phyloP scores from a whole-genome alignment of 2,888 invertebrate genomes.

The Aproaerema taeniolella region DNA sequence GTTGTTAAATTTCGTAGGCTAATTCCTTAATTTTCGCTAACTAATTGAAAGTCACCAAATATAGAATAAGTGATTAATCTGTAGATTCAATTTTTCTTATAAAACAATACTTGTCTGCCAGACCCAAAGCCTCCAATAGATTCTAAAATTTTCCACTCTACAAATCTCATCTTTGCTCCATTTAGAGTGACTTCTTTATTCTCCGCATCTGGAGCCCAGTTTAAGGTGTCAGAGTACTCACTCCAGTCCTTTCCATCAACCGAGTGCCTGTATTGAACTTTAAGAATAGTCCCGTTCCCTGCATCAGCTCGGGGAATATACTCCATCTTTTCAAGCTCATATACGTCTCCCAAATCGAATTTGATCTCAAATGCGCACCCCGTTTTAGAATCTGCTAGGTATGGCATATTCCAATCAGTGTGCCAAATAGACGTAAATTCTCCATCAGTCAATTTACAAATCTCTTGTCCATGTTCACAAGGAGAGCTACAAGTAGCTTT shows the following conservation, averaged over 20 bases:
- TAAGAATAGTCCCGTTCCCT: slow-evolving; percentile 21
- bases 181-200: slow-evolving; percentile 12
- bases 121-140: slow-evolving; percentile 15
- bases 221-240: slow-evolving; percentile 10
- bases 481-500: slow-evolving; percentile 39
- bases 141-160: slow-evolving; percentile 11
- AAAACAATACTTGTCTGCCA: slow-evolving; percentile 16
- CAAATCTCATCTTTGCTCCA: slow-evolving; percentile 11
- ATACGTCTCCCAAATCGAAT: slow-evolving; percentile 37
- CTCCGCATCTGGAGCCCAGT: slow-evolving; percentile 15
- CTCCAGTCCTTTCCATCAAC: slow-evolving; percentile 18
- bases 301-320: slow-evolving; percentile 21
- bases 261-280: slow-evolving; percentile 18
- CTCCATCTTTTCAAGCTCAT: slow-evolving; percentile 25
- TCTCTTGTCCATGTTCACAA: slow-evolving; percentile 37
- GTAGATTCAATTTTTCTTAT: too few species aligned
- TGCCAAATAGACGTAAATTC: slow-evolving; percentile 38
- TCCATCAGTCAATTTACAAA: slow-evolving; percentile 35
- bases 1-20: too few species aligned
- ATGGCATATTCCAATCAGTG: slow-evolving; percentile 35
- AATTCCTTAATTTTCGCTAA: too few species aligned
- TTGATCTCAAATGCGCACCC: slow-evolving; percentile 33
- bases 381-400: slow-evolving; percentile 26
- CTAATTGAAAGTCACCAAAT: too few species aligned
- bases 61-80: too few species aligned